Percentiles rank a stretch among this genome's conserved stretches.
Evolutionary conservation across 2,113 vertebrate genomes (phyloP).

Genomic region (Kryptolebias marmoratus): DNA sequence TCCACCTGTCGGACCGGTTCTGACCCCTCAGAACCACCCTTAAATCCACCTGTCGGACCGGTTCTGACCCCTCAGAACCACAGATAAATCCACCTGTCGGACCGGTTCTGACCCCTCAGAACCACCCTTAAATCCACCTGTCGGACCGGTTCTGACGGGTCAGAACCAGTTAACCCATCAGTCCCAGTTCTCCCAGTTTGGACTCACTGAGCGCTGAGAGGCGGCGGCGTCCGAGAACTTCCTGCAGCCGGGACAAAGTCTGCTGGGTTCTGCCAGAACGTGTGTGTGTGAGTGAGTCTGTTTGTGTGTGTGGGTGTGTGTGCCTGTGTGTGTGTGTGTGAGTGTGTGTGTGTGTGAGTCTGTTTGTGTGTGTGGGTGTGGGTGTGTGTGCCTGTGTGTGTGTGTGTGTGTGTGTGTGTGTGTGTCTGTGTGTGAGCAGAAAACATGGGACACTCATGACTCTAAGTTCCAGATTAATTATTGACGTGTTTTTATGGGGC

Average conservation of each 20-base stretch:
- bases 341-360: not conserved
- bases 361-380: not conserved
- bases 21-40: not conserved
- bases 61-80: not conserved
- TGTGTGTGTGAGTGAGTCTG: not conserved
- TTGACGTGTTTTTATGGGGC: conserved; percentile 38
- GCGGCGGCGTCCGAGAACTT: not conserved
- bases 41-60: not conserved
- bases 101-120: not conserved
- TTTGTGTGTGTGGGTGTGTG: not conserved
- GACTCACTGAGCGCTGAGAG: conserved; percentile 13
- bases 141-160: not conserved
- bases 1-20: not conserved
- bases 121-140: not conserved
- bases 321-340: not conserved
- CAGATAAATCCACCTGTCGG: not conserved
- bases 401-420: not conserved
- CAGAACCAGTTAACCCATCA: not conserved
- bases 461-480: conserved; percentile 57
- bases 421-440: not conserved
- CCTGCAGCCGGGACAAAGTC: conserved; percentile 29
- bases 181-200: conserved; percentile 1
- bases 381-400: not conserved
- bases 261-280: not conserved
- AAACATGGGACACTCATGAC: not conserved